Evolutionary conservation across 2,888 invertebrate genomes (phyloP), one percentile per base, ranked within the genome.

Genomic region (Cryptus viduatorius): DNA sequence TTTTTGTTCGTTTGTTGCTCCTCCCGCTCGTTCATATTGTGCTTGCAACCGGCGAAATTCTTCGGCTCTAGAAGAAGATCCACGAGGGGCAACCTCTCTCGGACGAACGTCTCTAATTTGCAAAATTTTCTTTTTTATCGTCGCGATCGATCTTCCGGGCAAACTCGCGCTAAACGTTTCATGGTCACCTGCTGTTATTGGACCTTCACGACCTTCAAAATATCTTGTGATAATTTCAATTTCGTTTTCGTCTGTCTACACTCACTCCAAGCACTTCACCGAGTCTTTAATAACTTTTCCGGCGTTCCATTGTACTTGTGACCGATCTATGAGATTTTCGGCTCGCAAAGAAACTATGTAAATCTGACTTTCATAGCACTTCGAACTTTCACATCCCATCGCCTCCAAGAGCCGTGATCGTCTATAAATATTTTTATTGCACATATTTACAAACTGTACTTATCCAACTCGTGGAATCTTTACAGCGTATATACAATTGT

Each of bases 381-480:
- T 29, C 24, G 29, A 19, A 19, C 1, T 16, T 16, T 14, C 3
- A 48, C 67, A 14, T 24, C 24, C 3, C 24, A 24, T 4, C 67
- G 82, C 88, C 90, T 89, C 87, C 88, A 42, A 64, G 83, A 87
- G 88, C 83, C 80, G 73, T 37, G 56, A 93, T 93, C 92, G 92
- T 53, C 14, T 31, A 64, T 37, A 64, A n/a, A 1, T 7, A 4
- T 37, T 64, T 64, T 7, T 64, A n/a, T 64, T 64, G 64, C 5
- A 64, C 31, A 64, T n/a, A 64, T 5, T 14, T 8, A 53, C 16
- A 8, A 8, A n/a, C 16, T 5, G n/a, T 31, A 64, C 64, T 14
- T 42, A 64, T 64, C 37, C 64, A 64, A 31, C 64, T 64, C 31
- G 64, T 64, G 37, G 37, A 64, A n/a, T 64, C 10, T 16, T 64